These are phyloP conservation scores for Synanthedon vespiformis DNA, from an alignment of 2,888 invertebrate genomes.

Conservation along the genomic window DNA sequence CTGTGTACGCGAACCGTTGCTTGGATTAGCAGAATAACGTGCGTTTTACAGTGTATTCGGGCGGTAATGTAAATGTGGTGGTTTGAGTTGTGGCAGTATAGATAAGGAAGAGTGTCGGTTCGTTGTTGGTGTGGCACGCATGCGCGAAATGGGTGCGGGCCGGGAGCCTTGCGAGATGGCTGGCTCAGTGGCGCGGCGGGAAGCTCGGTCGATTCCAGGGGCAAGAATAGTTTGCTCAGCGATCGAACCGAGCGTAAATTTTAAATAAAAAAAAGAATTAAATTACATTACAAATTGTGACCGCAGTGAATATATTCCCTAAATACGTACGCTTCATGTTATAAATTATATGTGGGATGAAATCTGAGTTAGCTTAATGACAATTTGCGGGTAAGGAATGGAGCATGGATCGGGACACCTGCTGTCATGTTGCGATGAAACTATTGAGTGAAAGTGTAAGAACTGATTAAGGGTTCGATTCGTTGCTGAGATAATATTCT, in stretches of 20 bases:
- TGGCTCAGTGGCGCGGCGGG: slow-evolving; percentile 64
- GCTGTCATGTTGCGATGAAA: slow-evolving; percentile 32
- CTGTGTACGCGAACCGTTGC: slow-evolving; percentile 19
- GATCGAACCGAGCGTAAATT: slow-evolving; percentile 27
- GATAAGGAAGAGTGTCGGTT: slow-evolving; percentile 1
- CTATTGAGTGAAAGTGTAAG: slow-evolving; percentile 12
- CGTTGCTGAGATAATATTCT: slow-evolving; percentile 10
- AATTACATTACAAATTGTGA: neutral
- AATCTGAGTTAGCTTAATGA: slow-evolving; percentile 7
- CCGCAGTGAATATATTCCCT: neutral
- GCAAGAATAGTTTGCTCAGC: slow-evolving; percentile 37
- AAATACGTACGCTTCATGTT: neutral
- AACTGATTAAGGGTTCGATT: neutral
- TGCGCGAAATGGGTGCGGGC: slow-evolving; percentile 39
- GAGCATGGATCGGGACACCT: slow-evolving; percentile 28
- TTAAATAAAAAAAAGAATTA: slow-evolving; percentile 20
- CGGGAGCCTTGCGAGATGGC: slow-evolving; percentile 43
- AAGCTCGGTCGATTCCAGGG: slow-evolving; percentile 63
- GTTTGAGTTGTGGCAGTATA: neutral
- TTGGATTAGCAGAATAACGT: neutral
- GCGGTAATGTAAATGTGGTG: neutral
- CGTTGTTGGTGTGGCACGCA: slow-evolving; percentile 23
- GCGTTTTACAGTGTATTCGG: slow-evolving; percentile 2
- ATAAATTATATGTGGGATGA: neutral
- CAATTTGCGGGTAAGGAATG: slow-evolving; percentile 23